phyloP scores from a whole-genome alignment of 1,140 invertebrate species.

The Drosophila nigromelanica region DNA sequence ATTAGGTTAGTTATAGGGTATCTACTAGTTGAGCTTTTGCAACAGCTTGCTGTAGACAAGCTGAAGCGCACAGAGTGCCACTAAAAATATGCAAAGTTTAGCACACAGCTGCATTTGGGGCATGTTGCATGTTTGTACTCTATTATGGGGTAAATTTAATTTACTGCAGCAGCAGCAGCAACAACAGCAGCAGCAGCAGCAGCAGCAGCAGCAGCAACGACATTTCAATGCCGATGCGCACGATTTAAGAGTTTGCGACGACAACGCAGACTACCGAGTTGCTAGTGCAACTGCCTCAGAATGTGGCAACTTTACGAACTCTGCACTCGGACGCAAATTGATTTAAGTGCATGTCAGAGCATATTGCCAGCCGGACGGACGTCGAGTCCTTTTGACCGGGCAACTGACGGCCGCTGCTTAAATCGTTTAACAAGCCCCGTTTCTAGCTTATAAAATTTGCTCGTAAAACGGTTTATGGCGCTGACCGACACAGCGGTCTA shows the following conservation, averaged over 20 bases:
- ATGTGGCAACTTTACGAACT: slow-evolving; percentile 47
- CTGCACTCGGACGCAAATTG: slow-evolving; percentile 60
- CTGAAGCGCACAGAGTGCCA: slow-evolving; percentile 37
- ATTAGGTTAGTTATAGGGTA: too few species aligned
- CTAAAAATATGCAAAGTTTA: slow-evolving; percentile 71
- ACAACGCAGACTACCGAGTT: slow-evolving; percentile 23
- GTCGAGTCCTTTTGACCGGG: slow-evolving; percentile 1
- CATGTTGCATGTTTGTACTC: slow-evolving; percentile 60
- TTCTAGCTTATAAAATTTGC: slow-evolving; percentile 55
- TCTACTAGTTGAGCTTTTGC: neutral
- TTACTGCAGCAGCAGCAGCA: slow-evolving; percentile 48
- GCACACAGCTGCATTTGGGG: slow-evolving; percentile 35
- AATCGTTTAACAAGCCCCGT: slow-evolving; percentile 75
- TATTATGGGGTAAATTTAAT: slow-evolving; percentile 77
- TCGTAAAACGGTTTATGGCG: slow-evolving; percentile 74
- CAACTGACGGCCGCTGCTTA: slow-evolving; percentile 27
- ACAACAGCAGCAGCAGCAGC: slow-evolving; percentile 22
- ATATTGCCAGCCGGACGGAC: slow-evolving; percentile 49
- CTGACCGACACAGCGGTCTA: neutral
- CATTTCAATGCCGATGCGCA: slow-evolving; percentile 55
- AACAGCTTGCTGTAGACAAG: slow-evolving; percentile 3
- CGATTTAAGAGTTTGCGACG: slow-evolving; percentile 61
- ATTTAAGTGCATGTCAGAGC: slow-evolving; percentile 79
- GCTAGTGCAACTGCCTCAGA: slow-evolving; percentile 27
- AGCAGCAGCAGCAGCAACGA: slow-evolving; percentile 14